Base-by-base conservation (phyloP, 2,113 vertebrate genomes). In the Aix galericulata region DNA sequence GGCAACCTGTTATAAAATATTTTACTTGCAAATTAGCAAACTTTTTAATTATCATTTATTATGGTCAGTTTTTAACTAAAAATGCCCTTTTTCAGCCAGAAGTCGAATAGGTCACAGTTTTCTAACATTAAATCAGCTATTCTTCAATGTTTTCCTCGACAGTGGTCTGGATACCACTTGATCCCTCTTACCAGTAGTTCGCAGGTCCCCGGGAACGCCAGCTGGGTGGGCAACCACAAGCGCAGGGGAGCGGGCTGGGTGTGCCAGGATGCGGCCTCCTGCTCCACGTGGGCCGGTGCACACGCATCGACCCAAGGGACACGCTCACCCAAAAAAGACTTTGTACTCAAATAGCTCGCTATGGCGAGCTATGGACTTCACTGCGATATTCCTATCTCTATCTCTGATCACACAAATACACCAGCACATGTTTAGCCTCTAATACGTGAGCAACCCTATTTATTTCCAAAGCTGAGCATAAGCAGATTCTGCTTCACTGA, bases 231-330 rank as follows among this genome's bases (percentile, higher is more conserved):
- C 55, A 48, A 17, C n/a, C 17, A 11, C 17, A 62, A 1, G 31
- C 38, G 23, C 44, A 66, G 31, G 27, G 44, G 17, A 69, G 13
- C 1, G 0, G 22, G 9, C 29, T 53, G n/a, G 36, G 31, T 31
- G 27, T 59, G 11, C 22, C n/a, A 50, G 63, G 21, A 17, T 31
- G 63, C 0, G 1, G 25, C 20, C 25, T 76, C 7, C 40, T 1
- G 1, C 0, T 0, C 26, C 44, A 22, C 31, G 0, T 1, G 10
- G 8, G 11, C 21, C 0, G 0, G 6, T 10, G 22, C 42, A 36
- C 27, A 62, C 64, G 34, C 27, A 12, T 2, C 8, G 13, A 20
- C 29, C 56, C 40, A 71, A 52, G 59, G 32, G 6, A 53, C 17
- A 6, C 13, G 25, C 8, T 71, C 6, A 25, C 17, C 25, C 36